Base-by-base conservation (phyloP, 2,888 invertebrate genomes). In the Troides helena region DNA sequence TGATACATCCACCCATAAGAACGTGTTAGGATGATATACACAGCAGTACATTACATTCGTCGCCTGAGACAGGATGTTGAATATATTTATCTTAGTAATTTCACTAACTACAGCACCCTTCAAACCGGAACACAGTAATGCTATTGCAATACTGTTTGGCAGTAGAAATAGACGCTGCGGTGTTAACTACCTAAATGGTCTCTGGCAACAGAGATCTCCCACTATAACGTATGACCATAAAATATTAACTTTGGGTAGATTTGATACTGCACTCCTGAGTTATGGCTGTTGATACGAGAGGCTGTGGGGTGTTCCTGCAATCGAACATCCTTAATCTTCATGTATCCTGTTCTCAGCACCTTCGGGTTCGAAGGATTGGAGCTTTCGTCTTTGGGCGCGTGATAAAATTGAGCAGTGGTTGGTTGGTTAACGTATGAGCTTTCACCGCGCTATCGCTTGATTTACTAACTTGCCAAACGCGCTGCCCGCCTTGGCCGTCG, bases 401-500 rank as follows among this genome's bases (percentile, higher is more conserved):
- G 69, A 72, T 70, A 69, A 71, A 67, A 71, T 68, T 71, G 43
- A 56, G 72, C 73, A 72, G 77, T 77, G 76, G 78, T 65, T 77
- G 76, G 78, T 63, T 72, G 78, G 74, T 71, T 77, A 81, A 78
- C 80, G 76, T 79, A 80, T 79, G 76, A 79, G 83, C 85, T 86
- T 85, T 86, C 86, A 81, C 85, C 78, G 76, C 78, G 79, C 76
- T 81, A 82, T 83, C 82, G 78, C 71, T 82, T 87, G 87, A 86
- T 87, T 86, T 87, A 87, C 85, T 65, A 80, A 78, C 85, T 84
- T 79, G 85, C 85, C 78, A 84, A 85, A 84, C 87, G 76, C 79
- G 83, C 74, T 63, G 58, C 57, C 71, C 70, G 81, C 78, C 81
- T 79, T 76, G 46, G n/a, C 76, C 76, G 75, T 73, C 75, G 76